Conservation (phyloP, 2,888 invertebrate genomes). For the Philereme vetulata region DNA sequence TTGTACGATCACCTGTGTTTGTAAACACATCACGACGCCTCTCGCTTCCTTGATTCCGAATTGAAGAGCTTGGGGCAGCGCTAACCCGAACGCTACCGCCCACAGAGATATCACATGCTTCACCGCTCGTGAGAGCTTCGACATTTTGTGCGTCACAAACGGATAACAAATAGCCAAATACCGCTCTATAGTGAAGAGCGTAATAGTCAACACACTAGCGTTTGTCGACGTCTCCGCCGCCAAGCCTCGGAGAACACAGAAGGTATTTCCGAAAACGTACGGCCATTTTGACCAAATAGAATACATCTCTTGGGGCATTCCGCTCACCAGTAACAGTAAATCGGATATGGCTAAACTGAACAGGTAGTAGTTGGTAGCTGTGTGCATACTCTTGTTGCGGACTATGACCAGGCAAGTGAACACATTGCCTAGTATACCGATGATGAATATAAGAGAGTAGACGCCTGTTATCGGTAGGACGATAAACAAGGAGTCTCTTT, state of each 20-base stretch:
- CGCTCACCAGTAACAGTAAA: constrained; percentile 89
- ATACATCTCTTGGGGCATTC: constrained; percentile 93
- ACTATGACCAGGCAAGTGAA: constrained; percentile 94
- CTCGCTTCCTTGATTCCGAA: constrained; percentile 69
- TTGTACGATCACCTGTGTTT: constrained; percentile 78
- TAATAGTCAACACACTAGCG: constrained; percentile 90
- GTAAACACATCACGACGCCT: constrained; percentile 75
- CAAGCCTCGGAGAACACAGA: constrained; percentile 90
- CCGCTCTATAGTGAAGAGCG: constrained; percentile 92
- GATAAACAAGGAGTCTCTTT: constrained; percentile 83
- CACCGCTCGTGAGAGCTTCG: constrained; percentile 92
- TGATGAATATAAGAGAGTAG: constrained; percentile 90
- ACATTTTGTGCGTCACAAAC: constrained; percentile 91
- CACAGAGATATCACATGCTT: constrained; percentile 92
- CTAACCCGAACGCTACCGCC: constrained; percentile 89
- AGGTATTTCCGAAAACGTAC: constrained; percentile 90
- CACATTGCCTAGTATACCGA: constrained; percentile 91
- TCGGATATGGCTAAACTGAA: constrained; percentile 94
- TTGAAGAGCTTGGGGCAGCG: constrained; percentile 87
- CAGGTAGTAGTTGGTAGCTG: constrained; percentile 91
- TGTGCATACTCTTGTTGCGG: constrained; percentile 92
- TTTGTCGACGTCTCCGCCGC: constrained; percentile 92
- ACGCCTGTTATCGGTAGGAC: constrained; percentile 90
- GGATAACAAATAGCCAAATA: constrained; percentile 86
- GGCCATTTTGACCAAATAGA: constrained; percentile 90